These are phyloP conservation scores for Brachionus koreanus DNA, from an alignment of 1,140 invertebrate genomes.

Conservation along the genomic window DNA sequence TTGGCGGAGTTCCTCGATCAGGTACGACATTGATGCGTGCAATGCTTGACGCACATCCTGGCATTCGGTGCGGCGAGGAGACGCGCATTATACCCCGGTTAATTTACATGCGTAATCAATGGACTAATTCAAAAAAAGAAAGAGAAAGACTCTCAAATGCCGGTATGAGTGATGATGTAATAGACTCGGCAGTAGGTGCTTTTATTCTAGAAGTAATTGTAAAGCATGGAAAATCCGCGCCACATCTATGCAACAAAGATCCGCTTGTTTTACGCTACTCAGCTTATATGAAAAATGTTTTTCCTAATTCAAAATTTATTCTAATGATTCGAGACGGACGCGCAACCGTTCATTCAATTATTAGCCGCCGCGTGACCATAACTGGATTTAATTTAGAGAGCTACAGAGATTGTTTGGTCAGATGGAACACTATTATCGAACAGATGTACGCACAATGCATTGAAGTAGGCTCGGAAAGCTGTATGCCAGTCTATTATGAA, in stretches of 20 bases:
- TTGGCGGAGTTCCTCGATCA: slow-evolving; percentile 90
- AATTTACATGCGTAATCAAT: slow-evolving; percentile 76
- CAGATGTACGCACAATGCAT: slow-evolving; percentile 88
- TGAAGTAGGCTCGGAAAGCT: slow-evolving; percentile 63
- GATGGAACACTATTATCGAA: slow-evolving; percentile 92
- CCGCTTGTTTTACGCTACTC: slow-evolving; percentile 95
- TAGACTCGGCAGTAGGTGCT: slow-evolving; percentile 88
- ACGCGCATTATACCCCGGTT: slow-evolving; percentile 91
- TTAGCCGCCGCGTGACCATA: slow-evolving; percentile 92
- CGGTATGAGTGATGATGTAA: slow-evolving; percentile 82
- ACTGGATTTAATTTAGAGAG: slow-evolving; percentile 90
- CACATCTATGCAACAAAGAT: slow-evolving; percentile 92
- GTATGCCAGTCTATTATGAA: slow-evolving; percentile 90
- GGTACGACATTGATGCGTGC: slow-evolving; percentile 94
- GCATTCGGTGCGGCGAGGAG: slow-evolving; percentile 94
- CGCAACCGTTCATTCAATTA: slow-evolving; percentile 94
- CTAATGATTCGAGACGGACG: slow-evolving; percentile 96
- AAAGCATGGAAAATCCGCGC: slow-evolving; percentile 85
- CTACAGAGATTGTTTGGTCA: slow-evolving; percentile 85
- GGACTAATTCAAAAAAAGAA: slow-evolving; percentile 86
- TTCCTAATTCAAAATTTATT: slow-evolving; percentile 81
- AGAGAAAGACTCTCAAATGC: slow-evolving; percentile 68
- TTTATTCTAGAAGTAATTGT: slow-evolving; percentile 80
- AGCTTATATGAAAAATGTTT: slow-evolving; percentile 65
- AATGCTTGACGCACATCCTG: slow-evolving; percentile 97